Percentiles rank a stretch among this genome's conserved stretches.
Evolutionary conservation across 2,888 invertebrate genomes (phyloP).

Genomic region (Platynereis dumerilii): DNA sequence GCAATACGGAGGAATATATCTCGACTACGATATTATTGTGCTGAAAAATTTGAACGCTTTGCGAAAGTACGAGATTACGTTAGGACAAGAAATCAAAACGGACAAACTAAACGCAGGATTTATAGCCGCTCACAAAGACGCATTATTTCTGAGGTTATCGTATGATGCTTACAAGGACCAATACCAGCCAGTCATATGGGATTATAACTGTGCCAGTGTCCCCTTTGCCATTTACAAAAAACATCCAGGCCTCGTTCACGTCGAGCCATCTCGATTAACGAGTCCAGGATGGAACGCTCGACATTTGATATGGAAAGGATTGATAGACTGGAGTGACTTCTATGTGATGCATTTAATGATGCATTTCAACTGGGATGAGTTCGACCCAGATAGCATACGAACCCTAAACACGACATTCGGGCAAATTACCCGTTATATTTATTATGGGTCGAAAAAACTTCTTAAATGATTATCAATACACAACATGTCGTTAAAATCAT

Average conservation of each 20-base stretch:
- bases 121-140: conserved; percentile 31
- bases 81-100: conserved; percentile 33
- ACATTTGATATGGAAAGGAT: conserved; percentile 28
- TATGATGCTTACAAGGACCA: conserved; percentile 35
- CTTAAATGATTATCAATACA: conserved; percentile 10
- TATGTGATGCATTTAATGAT: conserved; percentile 36
- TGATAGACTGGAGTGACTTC: conserved; percentile 35
- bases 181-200: conserved; percentile 35
- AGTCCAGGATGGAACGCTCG: conserved; percentile 35
- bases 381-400: conserved; percentile 31
- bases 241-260: conserved; percentile 32
- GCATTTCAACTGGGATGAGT: conserved; percentile 27
- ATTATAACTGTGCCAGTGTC: conserved; percentile 36
- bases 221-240: conserved; percentile 30
- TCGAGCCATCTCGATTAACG: conserved; percentile 32
- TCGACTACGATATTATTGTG: conserved; percentile 40
- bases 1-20: conserved; percentile 39
- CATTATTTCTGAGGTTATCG: conserved; percentile 30
- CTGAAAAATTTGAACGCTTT: conserved; percentile 34
- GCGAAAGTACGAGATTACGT: conserved; percentile 30
- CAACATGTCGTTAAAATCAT: no score
- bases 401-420: conserved; percentile 32
- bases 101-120: conserved; percentile 36
- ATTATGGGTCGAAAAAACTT: conserved; percentile 31
- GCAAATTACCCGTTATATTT: conserved; percentile 33